phyloP scores from a whole-genome alignment of 1,140 invertebrate genomes.

The Varroa destructor region DNA sequence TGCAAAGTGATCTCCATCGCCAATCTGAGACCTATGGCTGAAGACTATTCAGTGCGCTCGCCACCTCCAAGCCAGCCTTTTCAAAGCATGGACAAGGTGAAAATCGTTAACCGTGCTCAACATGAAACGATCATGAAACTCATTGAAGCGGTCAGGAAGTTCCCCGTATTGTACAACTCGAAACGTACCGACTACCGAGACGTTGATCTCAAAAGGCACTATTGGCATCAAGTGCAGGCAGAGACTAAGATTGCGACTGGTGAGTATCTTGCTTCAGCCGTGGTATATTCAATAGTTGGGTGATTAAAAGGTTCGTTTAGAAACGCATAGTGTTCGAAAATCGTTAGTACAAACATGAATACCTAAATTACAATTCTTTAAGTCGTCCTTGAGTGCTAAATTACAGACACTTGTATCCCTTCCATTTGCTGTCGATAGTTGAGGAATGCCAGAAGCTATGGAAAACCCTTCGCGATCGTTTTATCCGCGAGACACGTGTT shows the following conservation, averaged over 20 bases:
- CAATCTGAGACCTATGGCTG: too few species aligned
- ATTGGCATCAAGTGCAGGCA: neutral
- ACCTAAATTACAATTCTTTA: too few species aligned
- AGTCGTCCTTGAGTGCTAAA: too few species aligned
- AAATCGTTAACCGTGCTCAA: neutral
- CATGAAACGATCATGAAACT: neutral
- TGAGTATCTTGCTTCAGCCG: neutral
- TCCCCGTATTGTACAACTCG: slow-evolving; percentile 14
- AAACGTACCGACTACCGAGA: slow-evolving; percentile 23
- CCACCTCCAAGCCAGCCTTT: too few species aligned
- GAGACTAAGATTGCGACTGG: neutral
- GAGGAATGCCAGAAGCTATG: slow-evolving; percentile 24
- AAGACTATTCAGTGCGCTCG: too few species aligned
- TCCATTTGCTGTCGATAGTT: neutral
- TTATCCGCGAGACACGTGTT: slow-evolving; percentile 4
- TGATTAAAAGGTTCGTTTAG: too few species aligned
- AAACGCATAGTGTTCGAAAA: too few species aligned
- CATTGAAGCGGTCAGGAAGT: neutral
- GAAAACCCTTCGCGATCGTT: slow-evolving; percentile 27
- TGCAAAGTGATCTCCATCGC: too few species aligned
- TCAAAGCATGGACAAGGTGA: too few species aligned
- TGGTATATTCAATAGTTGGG: too few species aligned
- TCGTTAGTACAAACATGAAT: too few species aligned
- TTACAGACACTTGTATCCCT: neutral
- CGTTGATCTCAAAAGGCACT: neutral